phyloP scores from a whole-genome alignment of 2,888 invertebrate genomes.

The Scotopteryx bipunctaria region DNA sequence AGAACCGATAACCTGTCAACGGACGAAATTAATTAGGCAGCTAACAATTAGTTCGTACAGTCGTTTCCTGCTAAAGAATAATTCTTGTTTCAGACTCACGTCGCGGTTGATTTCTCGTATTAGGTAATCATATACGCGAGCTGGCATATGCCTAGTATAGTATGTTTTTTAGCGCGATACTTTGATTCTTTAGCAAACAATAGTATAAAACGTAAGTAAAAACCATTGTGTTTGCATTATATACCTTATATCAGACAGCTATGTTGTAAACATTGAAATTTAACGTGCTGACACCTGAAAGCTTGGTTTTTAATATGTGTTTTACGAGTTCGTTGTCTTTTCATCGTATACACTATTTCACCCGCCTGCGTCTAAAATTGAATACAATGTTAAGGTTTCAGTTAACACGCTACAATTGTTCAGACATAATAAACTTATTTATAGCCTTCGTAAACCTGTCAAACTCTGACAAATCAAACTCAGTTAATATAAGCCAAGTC shows the following conservation, averaged over 20 bases:
- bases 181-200: slow-evolving; percentile 30
- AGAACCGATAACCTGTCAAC: slow-evolving; percentile 37
- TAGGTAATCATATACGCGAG: slow-evolving; percentile 28
- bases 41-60: slow-evolving; percentile 44
- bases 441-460: slow-evolving; percentile 1
- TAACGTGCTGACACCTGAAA: slow-evolving; percentile 44
- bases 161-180: slow-evolving; percentile 29
- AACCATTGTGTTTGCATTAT: slow-evolving; percentile 24
- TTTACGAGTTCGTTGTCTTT: slow-evolving; percentile 81
- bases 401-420: slow-evolving; percentile 43
- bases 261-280: slow-evolving; percentile 31
- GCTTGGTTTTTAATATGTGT: slow-evolving; percentile 57
- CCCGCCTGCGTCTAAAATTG: slow-evolving; percentile 50
- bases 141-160: slow-evolving; percentile 27
- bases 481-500: neutral
- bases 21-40: slow-evolving; percentile 52
- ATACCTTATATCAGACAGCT: slow-evolving; percentile 15
- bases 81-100: slow-evolving; percentile 27
- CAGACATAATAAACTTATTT: slow-evolving; percentile 1
- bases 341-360: slow-evolving; percentile 70
- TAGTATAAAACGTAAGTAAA: slow-evolving; percentile 20
- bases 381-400: slow-evolving; percentile 57
- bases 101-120: slow-evolving; percentile 32
- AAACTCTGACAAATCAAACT: neutral
- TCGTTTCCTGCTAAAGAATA: slow-evolving; percentile 38